Evolutionary conservation across 2,797 vertebrate species (phyloP), one percentile per base, ranked within the genome.

Genomic region (Channallabes apus): DNA sequence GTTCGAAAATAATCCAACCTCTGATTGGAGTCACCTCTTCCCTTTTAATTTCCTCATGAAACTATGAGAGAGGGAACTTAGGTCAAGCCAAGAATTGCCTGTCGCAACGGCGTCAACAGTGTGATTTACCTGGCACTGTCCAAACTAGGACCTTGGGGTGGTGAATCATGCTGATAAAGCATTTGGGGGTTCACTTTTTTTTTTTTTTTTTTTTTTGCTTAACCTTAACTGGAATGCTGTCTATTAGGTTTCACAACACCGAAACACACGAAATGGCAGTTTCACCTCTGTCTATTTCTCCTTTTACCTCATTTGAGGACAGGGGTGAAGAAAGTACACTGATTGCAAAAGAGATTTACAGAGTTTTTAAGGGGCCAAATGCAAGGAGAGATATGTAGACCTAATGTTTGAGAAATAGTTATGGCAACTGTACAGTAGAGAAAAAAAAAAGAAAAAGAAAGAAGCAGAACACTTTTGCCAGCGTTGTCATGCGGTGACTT

Each of bases 161-260:
- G 93, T 94, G 92, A 92, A 91, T 94, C 94, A 94, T 95, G 93
- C 95, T 96, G 95, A 96, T 94, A 92, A 89, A 89, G 91, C 94
- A 89, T 67, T 88, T 90, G 77, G 83, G 91, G 90, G 88, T 88
- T 88, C 9, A 64, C 73, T 93, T 89, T 80, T 83, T 91, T 64
- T 82, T 93, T 89, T 85, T 82, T 91, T 73, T 72, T 65, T 77
- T 62, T 62, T n/a, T 71, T 82, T 82, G 77, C 89, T 77, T 83
- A 88, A 87, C 82, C 87, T 88, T 86, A 84, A 88, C 87, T 90
- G 90, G 88, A 89, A 87, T 87, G 77, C 82, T 84, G 86, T 88
- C 88, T 84, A 79, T 67, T 85, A 76, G 62, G 87, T 92, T 92
- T 87, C 91, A 88, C 88, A 92, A 92, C 86, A 88, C 84, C 77